Evolutionary conservation across 2,797 vertebrate species (phyloP).

Genomic region (Tragelaphus eurycerus): DNA sequence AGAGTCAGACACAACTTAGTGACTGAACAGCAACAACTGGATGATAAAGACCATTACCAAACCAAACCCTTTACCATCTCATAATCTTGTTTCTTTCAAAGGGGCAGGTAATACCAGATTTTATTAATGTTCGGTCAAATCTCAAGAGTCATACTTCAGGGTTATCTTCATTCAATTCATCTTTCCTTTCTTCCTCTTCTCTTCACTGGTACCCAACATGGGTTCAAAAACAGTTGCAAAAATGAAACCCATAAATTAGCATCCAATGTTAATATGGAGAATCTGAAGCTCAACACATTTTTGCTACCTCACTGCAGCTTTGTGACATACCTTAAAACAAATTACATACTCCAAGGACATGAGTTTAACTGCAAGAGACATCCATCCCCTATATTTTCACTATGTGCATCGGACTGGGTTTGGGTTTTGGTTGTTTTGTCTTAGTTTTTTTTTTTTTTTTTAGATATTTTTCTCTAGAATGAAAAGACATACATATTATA

Average conservation of each 20-base stretch:
- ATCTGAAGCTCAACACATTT: not conserved
- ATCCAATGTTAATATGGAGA: not conserved
- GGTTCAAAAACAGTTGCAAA: not conserved
- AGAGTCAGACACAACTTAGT: not conserved
- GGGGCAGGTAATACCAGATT: not conserved
- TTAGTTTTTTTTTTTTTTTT: not conserved
- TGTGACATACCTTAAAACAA: slow-evolving; percentile 11
- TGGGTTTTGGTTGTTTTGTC: not conserved
- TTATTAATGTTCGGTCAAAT: not conserved
- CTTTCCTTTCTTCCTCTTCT: not conserved
- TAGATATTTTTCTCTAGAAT: not conserved
- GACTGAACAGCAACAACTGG: not conserved
- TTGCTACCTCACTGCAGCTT: not conserved
- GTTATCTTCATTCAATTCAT: not conserved
- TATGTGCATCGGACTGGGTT: not conserved
- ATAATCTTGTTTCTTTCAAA: not conserved
- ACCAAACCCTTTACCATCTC: not conserved
- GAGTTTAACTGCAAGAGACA: not conserved
- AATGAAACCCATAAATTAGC: not conserved
- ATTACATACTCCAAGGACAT: not conserved
- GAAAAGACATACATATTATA: not conserved
- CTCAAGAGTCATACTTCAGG: not conserved
- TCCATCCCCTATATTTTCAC: not conserved
- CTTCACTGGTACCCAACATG: not conserved
- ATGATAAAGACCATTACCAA: not conserved